Evolutionary conservation across 2,113 vertebrate genomes (phyloP), one percentile per base, ranked within the genome.

Genomic region (Grallaria varia): DNA sequence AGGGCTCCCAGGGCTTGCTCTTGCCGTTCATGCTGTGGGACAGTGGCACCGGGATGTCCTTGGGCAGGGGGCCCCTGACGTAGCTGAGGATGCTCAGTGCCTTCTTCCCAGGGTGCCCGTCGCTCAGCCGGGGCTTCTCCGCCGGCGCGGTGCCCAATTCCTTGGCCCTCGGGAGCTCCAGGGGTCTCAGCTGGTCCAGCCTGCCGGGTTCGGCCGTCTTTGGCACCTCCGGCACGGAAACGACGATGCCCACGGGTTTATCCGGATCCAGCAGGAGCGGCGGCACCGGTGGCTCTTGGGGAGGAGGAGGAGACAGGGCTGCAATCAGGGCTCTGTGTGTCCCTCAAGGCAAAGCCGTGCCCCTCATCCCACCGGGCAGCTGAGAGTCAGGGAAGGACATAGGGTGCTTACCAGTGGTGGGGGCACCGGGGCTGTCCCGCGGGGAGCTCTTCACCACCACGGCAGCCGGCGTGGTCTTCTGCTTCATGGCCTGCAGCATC

Each of bases 1-100:
- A 99, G 75, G 98, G 99, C 50, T 99, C 99, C 99, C 99, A 99
- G 17, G 99, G 98, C 97, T 99, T 99, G 97, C 97, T 99, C 98
- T 98, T 99, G 72, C 99, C 99, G 0, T 99, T 99, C 96, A 99
- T 42, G 95, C 98, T 98, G 94, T 99, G 98, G 17, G 98, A 97
- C 84, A 98, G 90, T 0, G 98, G 98, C 83, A 98, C 97, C 2
- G 97, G 98, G 62, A 97, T 97, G 89, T 99, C 99, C 97, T 99
- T 99, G 85, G 98, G 97, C 40, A 98, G 93, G 16, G 98, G 96
- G 33, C 98, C 98, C 93, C 99, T 97, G 94, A 99, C 97, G 68
- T 98, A 98, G 96, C 98, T 99, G 47, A 99, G 98, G 96, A 99
- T 98, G 97, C 98, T 99, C 91, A 99, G 96, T 59, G 93, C 98